Evolutionary conservation across 2,888 invertebrate species (phyloP), one percentile per base, ranked within the genome.

Genomic region (Pyrgus malvae): DNA sequence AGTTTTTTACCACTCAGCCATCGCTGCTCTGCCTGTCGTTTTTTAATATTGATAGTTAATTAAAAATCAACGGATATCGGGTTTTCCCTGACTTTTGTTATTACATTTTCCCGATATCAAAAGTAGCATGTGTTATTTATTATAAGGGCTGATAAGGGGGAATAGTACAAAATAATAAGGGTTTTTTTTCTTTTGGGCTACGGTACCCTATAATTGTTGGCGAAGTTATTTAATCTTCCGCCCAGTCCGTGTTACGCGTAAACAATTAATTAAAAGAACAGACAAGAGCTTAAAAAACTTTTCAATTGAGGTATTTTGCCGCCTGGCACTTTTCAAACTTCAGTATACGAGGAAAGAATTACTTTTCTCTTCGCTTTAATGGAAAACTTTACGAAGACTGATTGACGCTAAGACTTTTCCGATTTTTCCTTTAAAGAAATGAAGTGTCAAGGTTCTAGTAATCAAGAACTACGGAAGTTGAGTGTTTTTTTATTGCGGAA

Each of bases 361-460:
- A 63, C 59, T 67, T 65, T 55, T 59, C 56, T 60, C 33, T 50
- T 50, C 49, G 38, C 56, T 62, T 59, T 63, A 69, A 70, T 68
- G 67, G 68, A 68, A 71, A 74, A 72, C 56, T 70, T 71, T 63
- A 48, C 8, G 45, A 60, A 61, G 59, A 55, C 55, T 62, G 59
- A 67, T 66, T 65, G 69, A 62, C 59, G 59, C 31, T 19, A 21
- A 56, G 58, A 59, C 19, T 50, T 46, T 51, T 50, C 23, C 37
- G 31, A 33, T 25, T 57, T 60, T 61, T 60, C 62, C 54, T 62
- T 29, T 37, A 44, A 8, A 16, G 16, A 35, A 35, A 35, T 31
- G 35, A 12, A 16, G 33, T 6, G 33, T 14, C 23, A 23, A 23
- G 23, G 23, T 14, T 33, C 16, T 16, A 6, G 21, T 11, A n/a